Evolutionary conservation across 1,140 invertebrate genomes (phyloP).

Genomic region (Heliothis subflexa): DNA sequence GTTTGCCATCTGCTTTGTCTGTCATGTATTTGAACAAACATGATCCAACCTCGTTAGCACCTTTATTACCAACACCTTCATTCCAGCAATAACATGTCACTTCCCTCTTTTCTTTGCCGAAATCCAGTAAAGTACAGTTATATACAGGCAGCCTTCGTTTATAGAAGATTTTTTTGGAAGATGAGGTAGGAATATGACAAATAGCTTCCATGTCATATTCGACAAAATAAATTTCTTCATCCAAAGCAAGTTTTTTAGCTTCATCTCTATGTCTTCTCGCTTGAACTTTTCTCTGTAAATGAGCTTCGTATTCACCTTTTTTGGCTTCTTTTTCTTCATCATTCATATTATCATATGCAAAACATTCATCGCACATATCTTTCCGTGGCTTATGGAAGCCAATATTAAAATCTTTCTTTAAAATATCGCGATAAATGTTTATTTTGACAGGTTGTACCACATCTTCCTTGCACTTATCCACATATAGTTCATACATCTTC

Average conservation of each 20-base stretch:
- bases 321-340: conserved; percentile 49
- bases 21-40: conserved; percentile 51
- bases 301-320: conserved; percentile 41
- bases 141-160: conserved; percentile 44
- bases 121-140: conserved; percentile 50
- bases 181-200: conserved; percentile 33
- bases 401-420: conserved; percentile 54
- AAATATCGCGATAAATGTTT: conserved; percentile 46
- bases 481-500: conserved; percentile 47
- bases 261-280: conserved; percentile 49
- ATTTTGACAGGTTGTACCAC: conserved; percentile 51
- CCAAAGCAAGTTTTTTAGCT: conserved; percentile 23
- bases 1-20: conserved; percentile 50
- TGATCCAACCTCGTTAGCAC: conserved; percentile 47
- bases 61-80: conserved; percentile 39
- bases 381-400: conserved; percentile 47
- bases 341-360: conserved; percentile 44
- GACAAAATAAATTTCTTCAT: conserved; percentile 32
- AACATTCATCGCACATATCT: conserved; percentile 50
- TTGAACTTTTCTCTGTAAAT: conserved; percentile 47
- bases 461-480: conserved; percentile 40
- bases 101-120: conserved; percentile 47
- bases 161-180: conserved; percentile 41
- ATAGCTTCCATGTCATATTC: conserved; percentile 37
- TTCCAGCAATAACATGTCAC: conserved; percentile 53